Evolutionary conservation across 2,888 invertebrate species (phyloP).

Genomic region (Meiosimyza platycephala): DNA sequence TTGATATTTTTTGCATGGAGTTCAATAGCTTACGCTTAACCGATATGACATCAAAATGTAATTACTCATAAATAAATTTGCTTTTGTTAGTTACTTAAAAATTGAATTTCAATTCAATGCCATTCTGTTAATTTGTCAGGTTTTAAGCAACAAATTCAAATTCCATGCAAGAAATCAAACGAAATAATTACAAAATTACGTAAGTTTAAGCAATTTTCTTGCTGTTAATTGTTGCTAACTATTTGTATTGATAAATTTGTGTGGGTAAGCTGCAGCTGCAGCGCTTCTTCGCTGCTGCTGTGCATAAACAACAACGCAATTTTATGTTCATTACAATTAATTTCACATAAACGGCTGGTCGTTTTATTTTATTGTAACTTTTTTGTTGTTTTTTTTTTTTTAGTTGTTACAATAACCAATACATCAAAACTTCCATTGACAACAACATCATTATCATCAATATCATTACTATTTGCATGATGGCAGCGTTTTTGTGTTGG

Average conservation of each 20-base stretch:
- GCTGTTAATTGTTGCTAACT: background rate
- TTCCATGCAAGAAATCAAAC: conserved; percentile 21
- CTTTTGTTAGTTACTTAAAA: background rate
- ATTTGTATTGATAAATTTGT: background rate
- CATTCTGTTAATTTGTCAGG: background rate
- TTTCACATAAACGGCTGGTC: conserved; percentile 3
- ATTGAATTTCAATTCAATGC: conserved; percentile 2
- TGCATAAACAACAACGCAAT: background rate
- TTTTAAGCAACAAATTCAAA: conserved; percentile 4
- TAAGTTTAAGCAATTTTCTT: background rate
- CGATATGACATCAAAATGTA: too few relatives aligned
- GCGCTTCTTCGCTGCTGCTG: too few relatives aligned
- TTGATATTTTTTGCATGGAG: too few relatives aligned
- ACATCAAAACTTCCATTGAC: background rate
- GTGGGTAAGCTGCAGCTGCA: background rate
- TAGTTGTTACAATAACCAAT: background rate
- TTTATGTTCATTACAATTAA: background rate
- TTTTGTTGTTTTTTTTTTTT: background rate
- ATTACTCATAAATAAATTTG: too few relatives aligned
- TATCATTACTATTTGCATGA: too few relatives aligned
- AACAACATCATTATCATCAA: too few relatives aligned
- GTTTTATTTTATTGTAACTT: background rate
- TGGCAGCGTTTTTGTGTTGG: too few relatives aligned
- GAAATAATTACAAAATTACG: conserved; percentile 18
- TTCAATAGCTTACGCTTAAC: too few relatives aligned